Conservation (phyloP, 1,140 invertebrate genomes). For the Dinothrombium tinctorium region DNA sequence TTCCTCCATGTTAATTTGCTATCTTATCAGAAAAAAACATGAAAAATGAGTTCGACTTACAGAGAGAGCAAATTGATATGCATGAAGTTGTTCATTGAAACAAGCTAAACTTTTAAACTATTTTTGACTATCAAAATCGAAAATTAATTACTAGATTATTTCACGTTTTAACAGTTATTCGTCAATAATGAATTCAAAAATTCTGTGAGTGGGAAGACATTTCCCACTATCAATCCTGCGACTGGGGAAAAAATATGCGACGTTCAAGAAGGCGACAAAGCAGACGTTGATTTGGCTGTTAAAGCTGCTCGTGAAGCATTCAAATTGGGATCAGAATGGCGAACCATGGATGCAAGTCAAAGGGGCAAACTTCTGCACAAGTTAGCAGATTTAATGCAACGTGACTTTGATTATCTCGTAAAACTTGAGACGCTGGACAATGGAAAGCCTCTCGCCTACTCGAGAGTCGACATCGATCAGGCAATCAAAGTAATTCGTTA, state of each 20-base stretch:
- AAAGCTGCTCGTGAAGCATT: slow-evolving; percentile 19
- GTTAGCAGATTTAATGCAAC: neutral
- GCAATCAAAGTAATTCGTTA: slow-evolving; percentile 41
- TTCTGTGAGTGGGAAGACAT: slow-evolving; percentile 37
- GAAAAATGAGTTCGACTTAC: no score
- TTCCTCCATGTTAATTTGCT: no score
- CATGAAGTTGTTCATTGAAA: no score
- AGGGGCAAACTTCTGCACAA: slow-evolving; percentile 41
- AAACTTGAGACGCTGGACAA: slow-evolving; percentile 50
- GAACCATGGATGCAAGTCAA: slow-evolving; percentile 65
- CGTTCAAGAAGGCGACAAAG: slow-evolving; percentile 7
- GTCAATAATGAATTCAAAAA: slow-evolving; percentile 94
- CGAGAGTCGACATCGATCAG: slow-evolving; percentile 37
- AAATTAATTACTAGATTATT: no score
- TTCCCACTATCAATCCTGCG: slow-evolving; percentile 7
- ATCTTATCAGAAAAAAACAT: no score
- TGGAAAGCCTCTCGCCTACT: slow-evolving; percentile 49
- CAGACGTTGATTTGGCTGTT: slow-evolving; percentile 11
- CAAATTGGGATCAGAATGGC: slow-evolving; percentile 46
- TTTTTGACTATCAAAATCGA: no score
- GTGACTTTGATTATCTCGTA: neutral
- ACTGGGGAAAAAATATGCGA: slow-evolving; percentile 7
- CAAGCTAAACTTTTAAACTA: no score
- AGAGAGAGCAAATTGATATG: no score
- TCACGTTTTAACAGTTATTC: slow-evolving; percentile 43